Percentiles rank a stretch among this genome's conserved stretches.
phyloP scores from a whole-genome alignment of 2,888 invertebrate species.

The Machimus atricapillus region DNA sequence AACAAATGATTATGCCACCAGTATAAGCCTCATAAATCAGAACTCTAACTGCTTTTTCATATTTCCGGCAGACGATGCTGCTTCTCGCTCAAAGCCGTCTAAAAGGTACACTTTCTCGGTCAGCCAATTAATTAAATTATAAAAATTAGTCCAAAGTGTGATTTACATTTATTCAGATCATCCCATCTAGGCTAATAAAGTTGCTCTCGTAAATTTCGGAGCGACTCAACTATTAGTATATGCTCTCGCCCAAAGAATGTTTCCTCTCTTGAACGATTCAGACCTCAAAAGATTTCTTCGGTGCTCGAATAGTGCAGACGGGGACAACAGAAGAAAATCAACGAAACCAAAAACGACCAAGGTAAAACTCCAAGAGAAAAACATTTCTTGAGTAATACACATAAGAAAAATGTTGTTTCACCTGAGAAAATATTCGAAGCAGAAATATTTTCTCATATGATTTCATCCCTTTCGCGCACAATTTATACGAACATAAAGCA shows the following conservation, averaged over 20 bases:
- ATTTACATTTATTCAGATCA: constrained; percentile 39
- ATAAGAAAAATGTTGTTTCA: constrained; percentile 42
- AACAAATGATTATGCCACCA: not conserved
- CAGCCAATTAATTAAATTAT: constrained; percentile 34
- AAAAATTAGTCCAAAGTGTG: constrained; percentile 37
- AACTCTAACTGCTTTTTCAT: not conserved
- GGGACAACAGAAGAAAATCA: constrained; percentile 2
- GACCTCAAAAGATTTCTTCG: not conserved
- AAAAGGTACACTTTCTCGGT: not conserved
- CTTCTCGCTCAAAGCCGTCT: not conserved
- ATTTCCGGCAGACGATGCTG: not conserved
- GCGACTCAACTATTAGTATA: not conserved
- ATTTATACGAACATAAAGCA: constrained; percentile 26
- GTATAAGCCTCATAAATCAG: not conserved
- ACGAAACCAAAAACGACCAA: not conserved
- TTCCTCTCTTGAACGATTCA: not conserved
- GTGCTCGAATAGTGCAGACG: not conserved
- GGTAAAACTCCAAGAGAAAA: not conserved
- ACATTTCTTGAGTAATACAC: constrained; percentile 30
- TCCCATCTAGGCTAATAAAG: constrained; percentile 8
- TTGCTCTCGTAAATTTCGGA: constrained; percentile 30
- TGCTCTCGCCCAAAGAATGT: not conserved
- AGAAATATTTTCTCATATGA: constrained; percentile 33
- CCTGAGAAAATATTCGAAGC: constrained; percentile 41
- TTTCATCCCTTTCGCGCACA: constrained; percentile 13